A percentile compares a stretch with the other conserved stretches of the same genome.
Conservation (phyloP, 2,888 invertebrate species). For the Zaprionus lineosus region DNA sequence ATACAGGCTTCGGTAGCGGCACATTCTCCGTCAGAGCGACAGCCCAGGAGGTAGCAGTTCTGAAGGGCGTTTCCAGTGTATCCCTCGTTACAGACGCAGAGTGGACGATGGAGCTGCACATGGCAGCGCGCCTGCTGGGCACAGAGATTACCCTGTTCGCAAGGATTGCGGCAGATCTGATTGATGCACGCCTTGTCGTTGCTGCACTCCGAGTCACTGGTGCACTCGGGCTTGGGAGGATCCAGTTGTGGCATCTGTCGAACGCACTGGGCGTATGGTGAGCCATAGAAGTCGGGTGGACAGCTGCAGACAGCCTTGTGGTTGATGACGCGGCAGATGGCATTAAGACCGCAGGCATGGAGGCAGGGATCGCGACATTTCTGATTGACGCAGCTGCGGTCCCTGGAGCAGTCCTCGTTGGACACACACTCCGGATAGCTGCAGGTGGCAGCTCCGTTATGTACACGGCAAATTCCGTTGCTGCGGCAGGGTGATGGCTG, state of each 20-base stretch:
- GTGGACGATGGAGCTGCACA: slow-evolving; percentile 90
- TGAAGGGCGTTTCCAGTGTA: slow-evolving; percentile 92
- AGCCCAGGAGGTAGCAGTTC: slow-evolving; percentile 91
- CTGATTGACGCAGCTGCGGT: slow-evolving; percentile 91
- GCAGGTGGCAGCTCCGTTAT: slow-evolving; percentile 88
- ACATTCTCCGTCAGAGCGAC: slow-evolving; percentile 93
- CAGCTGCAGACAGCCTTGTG: slow-evolving; percentile 93
- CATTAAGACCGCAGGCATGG: slow-evolving; percentile 92
- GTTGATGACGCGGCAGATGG: slow-evolving; percentile 90
- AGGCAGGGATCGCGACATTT: slow-evolving; percentile 93
- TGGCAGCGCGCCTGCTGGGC: slow-evolving; percentile 91
- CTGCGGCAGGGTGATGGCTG: slow-evolving; percentile 92
- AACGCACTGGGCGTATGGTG: slow-evolving; percentile 89
- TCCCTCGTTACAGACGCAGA: slow-evolving; percentile 91
- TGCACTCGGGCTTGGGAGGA: slow-evolving; percentile 89
- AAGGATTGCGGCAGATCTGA: slow-evolving; percentile 89
- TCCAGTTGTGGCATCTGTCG: slow-evolving; percentile 82
- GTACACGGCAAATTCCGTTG: slow-evolving; percentile 90
- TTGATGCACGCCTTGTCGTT: slow-evolving; percentile 93
- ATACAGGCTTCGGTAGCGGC: slow-evolving; percentile 91
- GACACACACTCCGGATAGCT: slow-evolving; percentile 93
- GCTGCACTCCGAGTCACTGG: slow-evolving; percentile 89
- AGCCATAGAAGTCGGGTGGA: slow-evolving; percentile 90
- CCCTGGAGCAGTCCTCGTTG: slow-evolving; percentile 93
- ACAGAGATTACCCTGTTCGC: slow-evolving; percentile 87